phyloP scores from a whole-genome alignment of 2,113 vertebrate genomes.

The Carollia perspicillata region DNA sequence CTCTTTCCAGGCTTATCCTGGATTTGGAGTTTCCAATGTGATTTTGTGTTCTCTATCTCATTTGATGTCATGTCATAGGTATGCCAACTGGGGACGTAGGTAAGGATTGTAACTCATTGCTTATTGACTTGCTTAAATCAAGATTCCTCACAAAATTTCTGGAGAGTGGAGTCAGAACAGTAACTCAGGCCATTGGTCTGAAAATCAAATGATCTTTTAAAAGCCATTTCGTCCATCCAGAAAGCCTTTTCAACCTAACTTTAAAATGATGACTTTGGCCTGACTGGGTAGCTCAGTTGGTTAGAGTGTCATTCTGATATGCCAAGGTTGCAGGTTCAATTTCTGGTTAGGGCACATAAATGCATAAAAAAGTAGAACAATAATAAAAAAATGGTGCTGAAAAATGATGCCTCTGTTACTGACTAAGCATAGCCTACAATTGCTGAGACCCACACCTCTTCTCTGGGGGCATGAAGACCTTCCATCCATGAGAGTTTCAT shows the following conservation, averaged over 20 bases:
- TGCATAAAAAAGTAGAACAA: too few relatives aligned
- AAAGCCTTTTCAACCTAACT: neutral
- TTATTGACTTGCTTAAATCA: neutral
- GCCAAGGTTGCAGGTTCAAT: too few relatives aligned
- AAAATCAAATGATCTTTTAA: neutral
- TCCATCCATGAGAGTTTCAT: neutral
- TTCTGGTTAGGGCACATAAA: too few relatives aligned
- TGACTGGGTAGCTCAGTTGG: too few relatives aligned
- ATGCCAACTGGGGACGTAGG: neutral
- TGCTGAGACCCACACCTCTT: fast-evolving
- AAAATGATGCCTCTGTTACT: neutral
- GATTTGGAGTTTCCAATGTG: neutral
- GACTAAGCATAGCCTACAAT: too few relatives aligned
- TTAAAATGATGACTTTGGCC: neutral
- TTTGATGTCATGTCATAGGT: neutral
- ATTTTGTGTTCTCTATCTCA: neutral
- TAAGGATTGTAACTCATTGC: too few relatives aligned
- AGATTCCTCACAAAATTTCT: neutral
- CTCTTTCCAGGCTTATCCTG: neutral
- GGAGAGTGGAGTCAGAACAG: neutral
- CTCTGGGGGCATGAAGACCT: neutral
- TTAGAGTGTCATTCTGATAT: too few relatives aligned
- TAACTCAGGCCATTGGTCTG: neutral
- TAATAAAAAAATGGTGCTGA: too few relatives aligned
- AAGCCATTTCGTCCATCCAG: neutral